Evolutionary conservation across 2,113 vertebrate genomes (phyloP).

Genomic region (Cyphomyrus plagiostoma): DNA sequence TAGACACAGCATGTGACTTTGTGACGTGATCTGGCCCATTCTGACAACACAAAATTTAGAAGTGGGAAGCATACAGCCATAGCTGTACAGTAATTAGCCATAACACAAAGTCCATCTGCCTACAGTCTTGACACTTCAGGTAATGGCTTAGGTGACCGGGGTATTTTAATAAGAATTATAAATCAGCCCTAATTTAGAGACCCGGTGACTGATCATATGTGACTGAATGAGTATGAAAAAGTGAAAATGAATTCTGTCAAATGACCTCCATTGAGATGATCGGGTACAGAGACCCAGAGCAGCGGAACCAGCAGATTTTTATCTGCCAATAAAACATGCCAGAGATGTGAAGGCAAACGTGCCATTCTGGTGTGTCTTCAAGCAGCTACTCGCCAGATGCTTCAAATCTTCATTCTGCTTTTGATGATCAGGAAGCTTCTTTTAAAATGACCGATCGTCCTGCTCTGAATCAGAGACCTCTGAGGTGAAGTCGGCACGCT

Average conservation of each 20-base stretch:
- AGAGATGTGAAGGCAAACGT: background rate
- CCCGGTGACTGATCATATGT: background rate
- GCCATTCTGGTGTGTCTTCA: background rate
- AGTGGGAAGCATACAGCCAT: background rate
- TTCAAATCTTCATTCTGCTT: background rate
- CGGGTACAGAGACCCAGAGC: background rate
- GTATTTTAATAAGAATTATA: background rate
- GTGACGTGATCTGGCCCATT: background rate
- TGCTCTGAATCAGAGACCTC: background rate
- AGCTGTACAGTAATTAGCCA: background rate
- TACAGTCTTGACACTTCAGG: conserved; percentile 5
- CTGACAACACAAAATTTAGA: background rate
- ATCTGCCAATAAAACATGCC: background rate
- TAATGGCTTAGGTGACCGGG: background rate
- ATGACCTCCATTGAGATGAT: background rate
- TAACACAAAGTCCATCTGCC: background rate
- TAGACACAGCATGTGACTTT: background rate
- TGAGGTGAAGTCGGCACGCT: background rate
- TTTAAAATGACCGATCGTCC: background rate
- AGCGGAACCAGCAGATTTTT: background rate
- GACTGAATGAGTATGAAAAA: conserved; percentile 8
- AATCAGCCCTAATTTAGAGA: background rate
- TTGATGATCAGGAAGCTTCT: background rate
- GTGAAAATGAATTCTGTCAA: background rate
- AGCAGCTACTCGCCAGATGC: background rate